Percentiles rank a stretch among this genome's conserved stretches.
Conservation (phyloP, 2,888 invertebrate genomes). For the Xanthorhoe spadicearia region DNA sequence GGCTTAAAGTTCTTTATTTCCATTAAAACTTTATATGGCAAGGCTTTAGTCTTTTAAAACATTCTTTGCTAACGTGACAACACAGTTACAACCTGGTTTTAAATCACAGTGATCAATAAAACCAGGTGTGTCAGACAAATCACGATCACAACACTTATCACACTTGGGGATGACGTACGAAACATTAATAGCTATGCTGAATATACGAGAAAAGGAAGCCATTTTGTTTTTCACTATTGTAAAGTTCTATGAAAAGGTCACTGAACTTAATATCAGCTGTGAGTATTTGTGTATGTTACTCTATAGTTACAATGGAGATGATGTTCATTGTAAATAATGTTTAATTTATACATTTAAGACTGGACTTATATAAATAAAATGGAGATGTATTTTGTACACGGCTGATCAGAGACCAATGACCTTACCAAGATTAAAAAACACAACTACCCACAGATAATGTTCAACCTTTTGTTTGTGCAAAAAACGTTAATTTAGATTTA, state of each 20-base stretch:
- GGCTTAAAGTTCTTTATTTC: neutral
- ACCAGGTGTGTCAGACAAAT: slow-evolving; percentile 28
- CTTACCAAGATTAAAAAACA: neutral
- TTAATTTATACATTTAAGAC: too few species aligned
- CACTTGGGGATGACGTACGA: slow-evolving; percentile 52
- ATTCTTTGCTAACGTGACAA: neutral
- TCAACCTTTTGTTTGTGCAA: neutral
- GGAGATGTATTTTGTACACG: neutral
- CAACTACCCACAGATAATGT: neutral
- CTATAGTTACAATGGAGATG: too few species aligned
- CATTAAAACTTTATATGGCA: neutral
- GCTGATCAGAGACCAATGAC: slow-evolving; percentile 1
- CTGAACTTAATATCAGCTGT: slow-evolving; percentile 4
- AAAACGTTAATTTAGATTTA: neutral
- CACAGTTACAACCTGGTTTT: slow-evolving; percentile 8
- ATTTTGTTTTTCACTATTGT: neutral
- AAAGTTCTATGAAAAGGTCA: neutral
- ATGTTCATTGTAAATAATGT: too few species aligned
- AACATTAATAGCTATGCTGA: slow-evolving; percentile 13
- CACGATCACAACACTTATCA: slow-evolving; percentile 50
- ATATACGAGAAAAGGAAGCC: neutral
- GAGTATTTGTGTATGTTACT: too few species aligned
- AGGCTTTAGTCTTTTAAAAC: slow-evolving; percentile 2
- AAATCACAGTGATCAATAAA: slow-evolving; percentile 14
- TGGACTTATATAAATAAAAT: too few species aligned